A percentile compares a stretch with the other conserved stretches of the same genome.
These are phyloP conservation scores for Gortyna flavago DNA, from an alignment of 2,888 invertebrate genomes.

Conservation along the genomic window DNA sequence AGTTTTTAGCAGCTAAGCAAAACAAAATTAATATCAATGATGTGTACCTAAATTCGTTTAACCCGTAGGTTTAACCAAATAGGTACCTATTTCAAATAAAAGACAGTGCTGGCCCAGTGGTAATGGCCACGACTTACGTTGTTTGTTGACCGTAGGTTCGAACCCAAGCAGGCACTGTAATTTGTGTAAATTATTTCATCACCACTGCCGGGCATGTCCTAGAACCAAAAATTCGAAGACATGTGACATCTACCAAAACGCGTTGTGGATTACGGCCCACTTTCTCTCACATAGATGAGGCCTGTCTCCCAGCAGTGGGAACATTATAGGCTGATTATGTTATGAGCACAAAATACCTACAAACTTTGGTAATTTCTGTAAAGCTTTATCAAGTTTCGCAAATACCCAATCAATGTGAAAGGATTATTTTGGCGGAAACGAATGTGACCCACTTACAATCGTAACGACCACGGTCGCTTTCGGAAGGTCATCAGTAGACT, in stretches of 20 bases:
- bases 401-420: slow-evolving; percentile 39
- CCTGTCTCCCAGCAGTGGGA: too few species aligned
- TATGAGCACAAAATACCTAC: too few species aligned
- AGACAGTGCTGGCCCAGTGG: too few species aligned
- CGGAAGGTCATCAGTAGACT: slow-evolving; percentile 35
- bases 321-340: not conserved
- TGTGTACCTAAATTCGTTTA: not conserved
- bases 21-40: not conserved
- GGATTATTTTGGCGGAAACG: slow-evolving; percentile 45
- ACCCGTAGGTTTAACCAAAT: not conserved
- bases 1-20: not conserved
- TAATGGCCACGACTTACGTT: too few species aligned
- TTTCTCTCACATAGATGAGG: too few species aligned
- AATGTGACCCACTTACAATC: slow-evolving; percentile 44
- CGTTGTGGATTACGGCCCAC: too few species aligned
- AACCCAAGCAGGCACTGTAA: not conserved
- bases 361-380: not conserved
- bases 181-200: not conserved
- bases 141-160: too few species aligned
- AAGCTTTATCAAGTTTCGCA: not conserved
- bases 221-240: not conserved
- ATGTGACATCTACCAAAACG: too few species aligned
- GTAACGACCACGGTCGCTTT: slow-evolving; percentile 36
- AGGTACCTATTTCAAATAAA: not conserved
- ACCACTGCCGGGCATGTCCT: not conserved